Conservation (phyloP, 2,113 vertebrate genomes). For the Anolis carolinensis region DNA sequence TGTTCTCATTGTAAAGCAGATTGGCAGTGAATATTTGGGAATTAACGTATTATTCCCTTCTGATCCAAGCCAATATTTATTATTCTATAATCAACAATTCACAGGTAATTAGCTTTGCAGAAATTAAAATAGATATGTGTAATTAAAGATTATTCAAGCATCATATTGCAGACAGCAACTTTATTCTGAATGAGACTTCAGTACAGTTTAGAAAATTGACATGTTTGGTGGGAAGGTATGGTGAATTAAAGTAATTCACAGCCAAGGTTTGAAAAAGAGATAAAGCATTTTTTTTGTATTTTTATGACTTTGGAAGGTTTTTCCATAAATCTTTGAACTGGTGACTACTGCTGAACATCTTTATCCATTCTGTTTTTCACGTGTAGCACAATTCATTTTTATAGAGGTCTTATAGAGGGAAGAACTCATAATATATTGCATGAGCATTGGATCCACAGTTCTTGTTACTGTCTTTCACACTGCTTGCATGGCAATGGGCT, state of each 20-base stretch:
- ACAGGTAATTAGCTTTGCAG: not conserved
- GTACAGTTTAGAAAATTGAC: not conserved
- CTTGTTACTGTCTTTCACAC: not conserved
- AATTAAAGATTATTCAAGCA: not conserved
- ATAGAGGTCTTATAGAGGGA: not conserved
- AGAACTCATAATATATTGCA: not conserved
- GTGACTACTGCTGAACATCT: not conserved
- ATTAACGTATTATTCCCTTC: not conserved
- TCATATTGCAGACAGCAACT: not conserved
- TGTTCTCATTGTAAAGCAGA: not conserved
- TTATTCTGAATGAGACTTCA: not conserved
- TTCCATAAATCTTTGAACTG: not conserved
- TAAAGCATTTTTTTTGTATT: not conserved
- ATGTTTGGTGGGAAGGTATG: not conserved
- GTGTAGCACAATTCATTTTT: not conserved
- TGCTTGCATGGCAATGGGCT: not conserved
- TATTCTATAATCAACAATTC: not conserved
- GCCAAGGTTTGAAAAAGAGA: not conserved
- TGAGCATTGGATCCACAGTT: not conserved
- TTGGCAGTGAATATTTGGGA: not conserved
- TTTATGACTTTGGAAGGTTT: not conserved
- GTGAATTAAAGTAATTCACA: not conserved
- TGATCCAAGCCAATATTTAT: not conserved
- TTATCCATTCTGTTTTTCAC: not conserved
- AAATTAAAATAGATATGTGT: not conserved